A percentile compares a stretch with the other conserved stretches of the same genome.
Evolutionary conservation across 1,140 invertebrate genomes (phyloP).

Genomic region (Ruditapes philippinarum): DNA sequence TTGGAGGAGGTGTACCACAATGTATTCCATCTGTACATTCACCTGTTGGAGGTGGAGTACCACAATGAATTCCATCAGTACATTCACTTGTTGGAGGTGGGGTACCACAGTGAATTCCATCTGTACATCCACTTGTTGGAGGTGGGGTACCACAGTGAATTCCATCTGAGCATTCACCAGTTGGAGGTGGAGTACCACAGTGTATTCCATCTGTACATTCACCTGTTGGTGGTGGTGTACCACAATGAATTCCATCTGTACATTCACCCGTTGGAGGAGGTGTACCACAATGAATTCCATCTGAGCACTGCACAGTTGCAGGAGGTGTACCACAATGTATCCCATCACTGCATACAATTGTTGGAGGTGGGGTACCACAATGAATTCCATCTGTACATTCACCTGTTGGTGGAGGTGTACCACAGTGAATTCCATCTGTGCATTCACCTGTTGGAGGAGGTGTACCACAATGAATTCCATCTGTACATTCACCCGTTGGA

Average conservation of each 20-base stretch:
- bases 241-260: constrained; percentile 59
- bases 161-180: constrained; percentile 25
- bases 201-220: constrained; percentile 49
- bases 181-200: constrained; percentile 58
- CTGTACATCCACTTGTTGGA: constrained; percentile 16
- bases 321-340: constrained; percentile 61
- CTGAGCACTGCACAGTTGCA: constrained; percentile 1
- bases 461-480: constrained; percentile 64
- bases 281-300: constrained; percentile 62
- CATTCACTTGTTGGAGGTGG: constrained; percentile 8
- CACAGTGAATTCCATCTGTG: constrained; percentile 60
- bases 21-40: constrained; percentile 40
- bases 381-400: constrained; percentile 57
- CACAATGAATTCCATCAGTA: constrained; percentile 62
- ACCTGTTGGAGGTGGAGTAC: constrained; percentile 45
- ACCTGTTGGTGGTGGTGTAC: constrained; percentile 48
- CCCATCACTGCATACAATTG: constrained; percentile 13
- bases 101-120: constrained; percentile 59
- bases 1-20: constrained; percentile 54
- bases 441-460: constrained; percentile 17
- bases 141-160: constrained; percentile 60
- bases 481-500: constrained; percentile 28
- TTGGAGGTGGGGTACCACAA: constrained; percentile 61
- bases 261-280: constrained; percentile 21
- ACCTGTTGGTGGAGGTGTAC: constrained; percentile 31